phyloP scores from a whole-genome alignment of 23 tunicate genomes.

The Ascidia mentula region DNA sequence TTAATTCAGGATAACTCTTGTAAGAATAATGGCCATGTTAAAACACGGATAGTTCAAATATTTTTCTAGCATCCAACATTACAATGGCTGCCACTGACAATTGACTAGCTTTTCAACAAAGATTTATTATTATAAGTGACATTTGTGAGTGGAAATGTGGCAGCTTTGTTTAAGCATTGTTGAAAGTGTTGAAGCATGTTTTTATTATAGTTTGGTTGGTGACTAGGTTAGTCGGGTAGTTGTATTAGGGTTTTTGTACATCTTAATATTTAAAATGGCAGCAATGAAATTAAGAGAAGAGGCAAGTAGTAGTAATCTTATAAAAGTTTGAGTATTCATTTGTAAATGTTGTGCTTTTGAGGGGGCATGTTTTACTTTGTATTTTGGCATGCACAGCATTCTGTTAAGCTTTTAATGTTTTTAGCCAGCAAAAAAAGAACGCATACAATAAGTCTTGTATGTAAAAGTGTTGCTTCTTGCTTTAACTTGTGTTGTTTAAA shows the following conservation, averaged over 20 bases:
- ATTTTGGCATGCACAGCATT: no score
- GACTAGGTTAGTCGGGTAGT: background rate
- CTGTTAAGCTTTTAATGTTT: no score
- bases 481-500: no score
- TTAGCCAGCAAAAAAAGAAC: no score
- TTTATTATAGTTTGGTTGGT: background rate
- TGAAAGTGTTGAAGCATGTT: background rate
- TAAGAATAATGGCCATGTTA: background rate
- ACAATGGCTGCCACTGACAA: background rate
- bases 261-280: background rate
- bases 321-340: background rate
- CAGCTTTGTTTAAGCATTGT: background rate
- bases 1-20: background rate
- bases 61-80: background rate
- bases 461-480: no score
- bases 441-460: no score
- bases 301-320: background rate
- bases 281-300: background rate
- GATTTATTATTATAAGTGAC: background rate
- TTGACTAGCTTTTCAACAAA: background rate
- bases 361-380: no score
- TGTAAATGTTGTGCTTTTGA: no score
- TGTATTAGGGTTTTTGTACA: background rate
- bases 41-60: background rate
- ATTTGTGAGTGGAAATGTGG: no score